Base-by-base conservation (phyloP, 2,797 vertebrate genomes). In the Scolopax rusticola region DNA sequence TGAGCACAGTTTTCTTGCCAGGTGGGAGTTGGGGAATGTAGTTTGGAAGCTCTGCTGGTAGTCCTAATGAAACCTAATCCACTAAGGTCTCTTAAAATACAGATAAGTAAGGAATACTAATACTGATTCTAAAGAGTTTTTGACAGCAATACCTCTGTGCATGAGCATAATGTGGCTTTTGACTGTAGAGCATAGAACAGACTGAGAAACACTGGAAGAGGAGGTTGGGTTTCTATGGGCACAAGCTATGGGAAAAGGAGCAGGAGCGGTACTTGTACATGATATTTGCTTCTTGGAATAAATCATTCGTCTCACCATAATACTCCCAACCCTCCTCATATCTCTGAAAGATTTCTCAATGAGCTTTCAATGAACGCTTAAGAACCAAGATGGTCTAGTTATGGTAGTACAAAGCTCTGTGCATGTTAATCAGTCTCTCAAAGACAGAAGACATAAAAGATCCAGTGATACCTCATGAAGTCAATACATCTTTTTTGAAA, bases 261-360 rank as follows among this genome's bases (percentile, higher is more conserved):
- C 53, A 84, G 53, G 23, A 86, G 41, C 0, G 0, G 38, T 69
- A 61, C 12, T 89, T 87, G 25, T 71, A 89, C 75, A 68, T 67
- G 27, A 11, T 93, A 41, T 79, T 89, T 91, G 36, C 36, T 86
- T 84, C 51, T 84, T 81, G 69, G 57, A 88, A 81, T 87, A 86
- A 85, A 73, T 93, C 91, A 80, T 85, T 93, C 21, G 77, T 87
- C 59, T 91, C 40, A 51, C 21, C 10, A 1, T 85, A 86, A 56
- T 60, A 69, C 43, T 88, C 53, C 23, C 80, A 90, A 4, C 45
- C 53, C 27, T 88, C 25, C 53, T 86, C 7, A 30, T 93, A 59
- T 63, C 54, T 78, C 12, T 41, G 68, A 48, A 87, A 70, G 81
- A 48, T 83, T 92, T 80, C 80, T 90, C 77, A 93, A 94, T 82